Percentiles rank a stretch among this genome's conserved stretches.
phyloP scores from a whole-genome alignment of 2,797 vertebrate genomes.

The Pantherophis vulpinus region DNA sequence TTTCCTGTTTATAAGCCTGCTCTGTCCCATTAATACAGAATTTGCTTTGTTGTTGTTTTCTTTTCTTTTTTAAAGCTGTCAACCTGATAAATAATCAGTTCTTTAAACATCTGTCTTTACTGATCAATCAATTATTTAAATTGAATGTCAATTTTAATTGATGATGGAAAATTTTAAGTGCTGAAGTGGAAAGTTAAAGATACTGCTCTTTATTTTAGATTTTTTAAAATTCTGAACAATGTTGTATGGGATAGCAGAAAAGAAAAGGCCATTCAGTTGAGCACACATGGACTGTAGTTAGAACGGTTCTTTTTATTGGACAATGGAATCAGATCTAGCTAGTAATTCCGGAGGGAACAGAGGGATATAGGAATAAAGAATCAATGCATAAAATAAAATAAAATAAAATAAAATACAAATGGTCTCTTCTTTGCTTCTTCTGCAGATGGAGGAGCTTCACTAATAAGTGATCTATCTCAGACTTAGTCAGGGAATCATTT shows the following conservation, averaged over 20 bases:
- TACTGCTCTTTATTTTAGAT: too few species aligned
- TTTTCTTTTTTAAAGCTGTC: neutral
- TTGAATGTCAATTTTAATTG: neutral
- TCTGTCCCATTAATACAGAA: neutral
- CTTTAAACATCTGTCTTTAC: neutral
- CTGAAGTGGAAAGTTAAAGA: neutral
- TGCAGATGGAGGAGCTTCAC: neutral
- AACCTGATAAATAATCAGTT: neutral
- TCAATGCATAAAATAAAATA: neutral
- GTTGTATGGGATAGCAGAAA: neutral
- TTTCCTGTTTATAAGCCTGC: neutral
- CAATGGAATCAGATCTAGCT: neutral
- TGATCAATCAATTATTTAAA: conserved; percentile 5
- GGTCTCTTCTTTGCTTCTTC: neutral
- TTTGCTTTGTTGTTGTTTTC: neutral
- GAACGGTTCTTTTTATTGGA: neutral
- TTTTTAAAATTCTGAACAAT: neutral
- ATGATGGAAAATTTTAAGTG: neutral
- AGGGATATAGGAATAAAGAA: neutral
- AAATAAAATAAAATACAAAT: neutral
- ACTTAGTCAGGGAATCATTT: neutral
- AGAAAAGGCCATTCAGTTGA: neutral
- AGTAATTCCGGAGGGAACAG: neutral
- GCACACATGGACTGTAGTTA: neutral
- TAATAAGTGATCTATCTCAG: neutral